Evolutionary conservation across 1,140 invertebrate genomes (phyloP).

Genomic region (Musca domestica): DNA sequence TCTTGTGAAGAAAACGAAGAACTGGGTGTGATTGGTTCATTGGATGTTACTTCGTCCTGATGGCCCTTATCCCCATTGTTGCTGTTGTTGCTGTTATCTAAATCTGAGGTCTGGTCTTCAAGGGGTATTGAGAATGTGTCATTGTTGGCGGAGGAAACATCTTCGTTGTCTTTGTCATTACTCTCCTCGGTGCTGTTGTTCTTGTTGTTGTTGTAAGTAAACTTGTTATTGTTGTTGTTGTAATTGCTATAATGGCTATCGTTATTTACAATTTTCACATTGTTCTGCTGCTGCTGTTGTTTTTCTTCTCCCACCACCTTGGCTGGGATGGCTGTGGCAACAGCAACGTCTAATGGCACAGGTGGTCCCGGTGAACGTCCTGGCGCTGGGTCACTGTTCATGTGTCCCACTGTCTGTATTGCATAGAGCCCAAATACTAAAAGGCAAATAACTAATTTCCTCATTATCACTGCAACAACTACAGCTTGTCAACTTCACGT

Average conservation of each 20-base stretch:
- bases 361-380: conserved; percentile 50
- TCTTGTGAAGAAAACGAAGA: background rate
- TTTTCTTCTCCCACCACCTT: background rate
- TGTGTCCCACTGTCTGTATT: conserved; percentile 30
- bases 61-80: background rate
- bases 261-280: background rate
- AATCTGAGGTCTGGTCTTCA: too few species aligned
- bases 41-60: background rate
- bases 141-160: background rate
- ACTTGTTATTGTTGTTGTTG: background rate
- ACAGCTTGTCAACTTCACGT: background rate
- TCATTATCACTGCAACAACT: conserved; percentile 28
- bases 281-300: background rate
- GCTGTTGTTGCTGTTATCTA: conserved; percentile 4
- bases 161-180: conserved; percentile 6
- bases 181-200: conserved; percentile 4
- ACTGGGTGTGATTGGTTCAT: background rate
- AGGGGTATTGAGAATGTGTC: background rate
- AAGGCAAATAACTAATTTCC: conserved; percentile 32
- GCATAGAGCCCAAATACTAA: conserved; percentile 30
- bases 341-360: background rate
- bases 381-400: conserved; percentile 46
- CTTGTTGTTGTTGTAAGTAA: conserved; percentile 13
- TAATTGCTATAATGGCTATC: background rate
- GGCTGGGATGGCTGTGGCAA: background rate